Percentiles rank a stretch among this genome's conserved stretches.
Conservation (phyloP, 2,888 invertebrate genomes). For the Molorchus minor region DNA sequence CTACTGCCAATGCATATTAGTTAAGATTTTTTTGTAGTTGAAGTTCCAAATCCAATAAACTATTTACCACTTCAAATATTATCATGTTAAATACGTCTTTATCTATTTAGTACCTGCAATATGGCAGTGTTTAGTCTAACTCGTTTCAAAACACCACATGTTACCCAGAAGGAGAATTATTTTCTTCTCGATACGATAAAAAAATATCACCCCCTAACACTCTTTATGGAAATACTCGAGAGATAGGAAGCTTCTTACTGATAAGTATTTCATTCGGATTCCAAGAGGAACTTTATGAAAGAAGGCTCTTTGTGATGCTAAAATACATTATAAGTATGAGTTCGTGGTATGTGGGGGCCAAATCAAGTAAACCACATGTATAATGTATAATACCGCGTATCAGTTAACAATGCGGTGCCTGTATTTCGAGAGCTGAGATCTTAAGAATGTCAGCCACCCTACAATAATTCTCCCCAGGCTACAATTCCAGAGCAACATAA, state of each 20-base stretch:
- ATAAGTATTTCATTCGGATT: constrained; percentile 4
- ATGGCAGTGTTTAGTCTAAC: constrained; percentile 28
- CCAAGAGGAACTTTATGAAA: constrained; percentile 10
- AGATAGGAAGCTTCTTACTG: constrained; percentile 8
- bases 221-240: background rate
- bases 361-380: constrained; percentile 20
- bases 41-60: too few relatives aligned
- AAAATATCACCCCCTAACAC: background rate
- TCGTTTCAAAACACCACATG: constrained; percentile 9
- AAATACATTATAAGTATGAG: constrained; percentile 17
- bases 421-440: constrained; percentile 4
- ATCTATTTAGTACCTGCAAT: too few relatives aligned
- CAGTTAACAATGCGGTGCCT: constrained; percentile 10
- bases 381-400: constrained; percentile 18
- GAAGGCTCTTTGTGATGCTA: constrained; percentile 24
- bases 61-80: too few relatives aligned
- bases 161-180: background rate
- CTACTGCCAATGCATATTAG: too few relatives aligned
- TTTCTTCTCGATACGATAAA: background rate
- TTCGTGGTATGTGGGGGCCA: constrained; percentile 19
- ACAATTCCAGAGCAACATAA: too few relatives aligned
- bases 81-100: too few relatives aligned
- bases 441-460: too few relatives aligned
- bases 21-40: too few relatives aligned
- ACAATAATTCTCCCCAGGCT: too few relatives aligned